phyloP scores from a whole-genome alignment of 2,797 vertebrate species.

The Leuciscus waleckii region DNA sequence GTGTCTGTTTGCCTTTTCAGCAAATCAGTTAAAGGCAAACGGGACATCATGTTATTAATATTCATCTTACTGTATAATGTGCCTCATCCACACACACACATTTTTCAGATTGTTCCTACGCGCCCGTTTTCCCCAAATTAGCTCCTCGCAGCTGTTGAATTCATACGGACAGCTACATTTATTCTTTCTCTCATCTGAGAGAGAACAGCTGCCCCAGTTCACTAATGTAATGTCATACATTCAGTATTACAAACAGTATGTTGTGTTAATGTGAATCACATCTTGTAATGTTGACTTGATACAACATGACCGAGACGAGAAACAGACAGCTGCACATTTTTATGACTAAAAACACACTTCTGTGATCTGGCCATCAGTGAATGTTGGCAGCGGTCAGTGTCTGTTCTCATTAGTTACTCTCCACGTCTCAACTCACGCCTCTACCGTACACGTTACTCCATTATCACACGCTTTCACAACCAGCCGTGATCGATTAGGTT shows the following conservation, averaged over 20 bases:
- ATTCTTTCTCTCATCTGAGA: slow-evolving; percentile 16
- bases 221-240: slow-evolving; percentile 27
- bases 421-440: slow-evolving; percentile 18
- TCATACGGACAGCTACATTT: slow-evolving; percentile 23
- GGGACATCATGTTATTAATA: not conserved
- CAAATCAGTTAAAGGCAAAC: not conserved
- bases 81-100: not conserved
- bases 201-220: slow-evolving; percentile 29
- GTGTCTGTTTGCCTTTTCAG: slow-evolving; percentile 5
- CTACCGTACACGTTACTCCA: not conserved
- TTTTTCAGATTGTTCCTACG: not conserved
- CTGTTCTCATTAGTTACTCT: slow-evolving; percentile 49
- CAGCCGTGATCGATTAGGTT: not conserved
- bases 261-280: slow-evolving; percentile 38
- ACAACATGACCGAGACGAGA: slow-evolving; percentile 48
- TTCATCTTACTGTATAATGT: not conserved
- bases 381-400: slow-evolving; percentile 50
- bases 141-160: slow-evolving; percentile 30
- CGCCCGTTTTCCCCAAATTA: not conserved
- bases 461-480: not conserved
- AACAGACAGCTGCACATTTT: slow-evolving; percentile 53
- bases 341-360: slow-evolving; percentile 54
- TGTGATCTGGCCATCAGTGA: slow-evolving; percentile 50
- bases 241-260: slow-evolving; percentile 31
- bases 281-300: slow-evolving; percentile 44